Evolutionary conservation across 2,797 vertebrate species (phyloP).

Genomic region (Acanthurus leucopareius): DNA sequence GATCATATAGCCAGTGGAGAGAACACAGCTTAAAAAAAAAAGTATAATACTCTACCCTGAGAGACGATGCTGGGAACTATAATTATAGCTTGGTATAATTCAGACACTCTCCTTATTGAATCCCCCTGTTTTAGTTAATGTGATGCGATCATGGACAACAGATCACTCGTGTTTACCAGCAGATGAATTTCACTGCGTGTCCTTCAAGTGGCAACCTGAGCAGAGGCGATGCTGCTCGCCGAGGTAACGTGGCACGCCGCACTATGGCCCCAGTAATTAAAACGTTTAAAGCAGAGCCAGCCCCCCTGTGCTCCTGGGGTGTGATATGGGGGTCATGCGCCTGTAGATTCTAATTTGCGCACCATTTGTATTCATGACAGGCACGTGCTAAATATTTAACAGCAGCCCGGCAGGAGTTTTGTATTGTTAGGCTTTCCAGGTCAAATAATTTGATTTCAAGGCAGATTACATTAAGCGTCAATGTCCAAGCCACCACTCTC

Average conservation of each 20-base stretch:
- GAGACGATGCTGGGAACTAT: conserved; percentile 73
- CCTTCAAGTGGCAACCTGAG: conserved; percentile 87
- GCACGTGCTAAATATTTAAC: conserved; percentile 96
- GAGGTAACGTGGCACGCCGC: conserved; percentile 66
- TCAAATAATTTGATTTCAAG: conserved; percentile 98
- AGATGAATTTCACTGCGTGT: conserved; percentile 86
- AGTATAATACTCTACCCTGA: conserved; percentile 38
- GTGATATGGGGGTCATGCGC: conserved; percentile 95
- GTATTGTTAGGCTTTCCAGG: conserved; percentile 91
- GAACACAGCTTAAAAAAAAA: conserved; percentile 53
- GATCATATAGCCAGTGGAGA: conserved; percentile 69
- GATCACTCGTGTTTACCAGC: conserved; percentile 82
- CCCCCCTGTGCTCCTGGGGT: conserved; percentile 88
- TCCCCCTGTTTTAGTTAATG: conserved; percentile 74
- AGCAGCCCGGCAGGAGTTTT: conserved; percentile 93
- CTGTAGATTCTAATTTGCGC: conserved; percentile 99
- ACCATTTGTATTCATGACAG: conserved; percentile 98
- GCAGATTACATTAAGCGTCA: conserved; percentile 95
- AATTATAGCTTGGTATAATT: conserved; percentile 68
- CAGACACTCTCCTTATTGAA: conserved; percentile 62
- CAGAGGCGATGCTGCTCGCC: conserved; percentile 29
- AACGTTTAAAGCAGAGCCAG: conserved; percentile 93
- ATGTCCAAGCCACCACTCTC: conserved; percentile 90
- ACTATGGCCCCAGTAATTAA: conserved; percentile 93
- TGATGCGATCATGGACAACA: conserved; percentile 73